A percentile compares a stretch with the other conserved stretches of the same genome.
Evolutionary conservation across 2,888 invertebrate species (phyloP).

Genomic region (Uloborus plumipes): DNA sequence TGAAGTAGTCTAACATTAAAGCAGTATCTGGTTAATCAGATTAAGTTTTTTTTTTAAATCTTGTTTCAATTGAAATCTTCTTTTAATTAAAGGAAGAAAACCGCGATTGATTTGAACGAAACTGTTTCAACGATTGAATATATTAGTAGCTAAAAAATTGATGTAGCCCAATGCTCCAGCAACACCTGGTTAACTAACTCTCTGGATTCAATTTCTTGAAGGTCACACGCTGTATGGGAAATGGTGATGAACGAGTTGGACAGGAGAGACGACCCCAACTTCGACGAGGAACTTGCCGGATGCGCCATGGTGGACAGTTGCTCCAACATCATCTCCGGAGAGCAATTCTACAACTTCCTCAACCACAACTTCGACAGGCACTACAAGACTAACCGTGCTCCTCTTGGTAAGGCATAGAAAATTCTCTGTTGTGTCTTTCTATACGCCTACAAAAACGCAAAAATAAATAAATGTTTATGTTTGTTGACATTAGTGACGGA

Average conservation of each 20-base stretch:
- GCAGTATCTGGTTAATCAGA: too few species aligned
- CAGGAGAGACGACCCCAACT: constrained; percentile 91
- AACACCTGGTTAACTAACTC: too few species aligned
- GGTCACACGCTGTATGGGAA: constrained; percentile 93
- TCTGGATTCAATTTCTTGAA: constrained; percentile 7
- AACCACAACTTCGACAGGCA: constrained; percentile 95
- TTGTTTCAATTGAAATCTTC: too few species aligned
- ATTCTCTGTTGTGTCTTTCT: constrained; percentile 78
- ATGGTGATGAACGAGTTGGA: constrained; percentile 97
- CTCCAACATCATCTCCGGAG: constrained; percentile 90
- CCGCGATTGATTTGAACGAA: too few species aligned
- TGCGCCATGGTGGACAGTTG: constrained; percentile 92
- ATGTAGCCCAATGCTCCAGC: too few species aligned
- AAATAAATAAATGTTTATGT: background rate
- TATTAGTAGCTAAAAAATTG: too few species aligned
- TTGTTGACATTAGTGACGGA: background rate
- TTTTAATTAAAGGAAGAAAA: too few species aligned
- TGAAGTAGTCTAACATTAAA: too few species aligned
- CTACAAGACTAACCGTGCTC: constrained; percentile 92
- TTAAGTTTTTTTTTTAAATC: too few species aligned
- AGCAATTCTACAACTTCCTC: constrained; percentile 94
- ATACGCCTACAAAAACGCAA: constrained; percentile 77
- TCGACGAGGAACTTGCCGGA: constrained; percentile 91
- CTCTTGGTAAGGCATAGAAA: constrained; percentile 74
- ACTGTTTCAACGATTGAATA: too few species aligned